These are phyloP conservation scores for Myotis yumanensis DNA, from an alignment of 2,113 vertebrate genomes.

Conservation along the genomic window DNA sequence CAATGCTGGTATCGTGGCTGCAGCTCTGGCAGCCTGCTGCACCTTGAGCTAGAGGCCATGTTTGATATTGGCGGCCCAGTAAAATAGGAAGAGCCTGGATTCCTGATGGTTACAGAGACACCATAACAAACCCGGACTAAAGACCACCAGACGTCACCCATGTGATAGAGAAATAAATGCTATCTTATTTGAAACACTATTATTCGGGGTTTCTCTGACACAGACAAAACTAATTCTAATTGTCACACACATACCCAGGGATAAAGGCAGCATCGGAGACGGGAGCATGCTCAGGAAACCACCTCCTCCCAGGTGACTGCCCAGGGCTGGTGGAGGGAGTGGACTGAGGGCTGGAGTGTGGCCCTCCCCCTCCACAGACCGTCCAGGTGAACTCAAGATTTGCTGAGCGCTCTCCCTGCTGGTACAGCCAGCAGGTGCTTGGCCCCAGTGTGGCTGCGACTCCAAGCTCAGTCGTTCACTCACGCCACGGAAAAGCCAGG, in stretches of 20 bases:
- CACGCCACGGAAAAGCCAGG: background rate
- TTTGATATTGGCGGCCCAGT: background rate
- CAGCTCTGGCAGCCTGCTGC: background rate
- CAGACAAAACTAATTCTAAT: background rate
- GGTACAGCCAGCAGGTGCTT: background rate
- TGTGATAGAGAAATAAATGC: constrained; percentile 15
- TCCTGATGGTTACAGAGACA: background rate
- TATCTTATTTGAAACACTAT: background rate
- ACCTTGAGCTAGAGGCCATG: background rate
- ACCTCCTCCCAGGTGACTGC: background rate
- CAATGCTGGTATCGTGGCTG: background rate
- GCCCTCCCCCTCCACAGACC: background rate
- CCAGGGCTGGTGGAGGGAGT: background rate
- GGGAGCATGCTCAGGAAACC: background rate
- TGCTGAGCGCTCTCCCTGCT: background rate
- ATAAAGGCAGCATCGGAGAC: background rate
- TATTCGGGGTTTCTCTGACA: background rate
- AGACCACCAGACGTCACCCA: background rate
- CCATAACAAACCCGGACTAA: background rate
- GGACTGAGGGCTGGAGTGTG: background rate
- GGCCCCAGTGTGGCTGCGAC: background rate
- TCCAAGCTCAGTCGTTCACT: background rate
- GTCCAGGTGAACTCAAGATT: background rate
- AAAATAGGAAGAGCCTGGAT: background rate
- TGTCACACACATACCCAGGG: background rate